Evolutionary conservation across 2,888 invertebrate genomes (phyloP), one percentile per base, ranked within the genome.

Genomic region (Auanema freiburgensis): DNA sequence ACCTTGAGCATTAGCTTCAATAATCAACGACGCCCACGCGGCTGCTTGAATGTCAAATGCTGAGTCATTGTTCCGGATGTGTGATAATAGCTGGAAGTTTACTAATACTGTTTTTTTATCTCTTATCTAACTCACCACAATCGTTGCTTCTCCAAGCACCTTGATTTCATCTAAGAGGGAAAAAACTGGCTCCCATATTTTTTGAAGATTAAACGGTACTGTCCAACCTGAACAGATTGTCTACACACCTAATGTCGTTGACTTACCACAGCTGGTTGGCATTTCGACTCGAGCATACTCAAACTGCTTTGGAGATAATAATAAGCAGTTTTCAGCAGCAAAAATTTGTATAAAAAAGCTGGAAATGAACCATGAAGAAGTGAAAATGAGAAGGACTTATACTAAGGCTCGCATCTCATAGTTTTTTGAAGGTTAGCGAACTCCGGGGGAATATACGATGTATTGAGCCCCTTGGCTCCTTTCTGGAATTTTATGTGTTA

Each of bases 161-260:
- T 40, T 40, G 16, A 25, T 16, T 12, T 50, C 61, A 18, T 24
- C 10, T 4, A 61, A 16, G 6, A 49, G 18, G 1, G 51, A 3
- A 10, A 63, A 14, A 10, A 59, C 41, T 3, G 64, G 64, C 33
- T 14, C 44, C 64, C 64, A 64, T 12, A 64, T 25, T 16, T 12
- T 10, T 42, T 59, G 54, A 33, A 59, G 21, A 12, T 14, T 12
- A 2, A 16, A 1, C 14, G 59, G 59, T 12, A 64, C 59, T 12
- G 42, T 46, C 57, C 58, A 63, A 18, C 46, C 63, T 63, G 33
- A 44, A 57, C 21, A 12, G 10, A 46, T 3, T 21, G 21, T 53
- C 6, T 11, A 11, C 23, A 23, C 11, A 49, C n/a, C 8, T 57
- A 16, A 16, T 6, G n/a, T 10, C 18, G 18, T 51, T 6, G 11